Base-by-base conservation (phyloP, 2,888 invertebrate genomes). In the Lamproptera curius region DNA sequence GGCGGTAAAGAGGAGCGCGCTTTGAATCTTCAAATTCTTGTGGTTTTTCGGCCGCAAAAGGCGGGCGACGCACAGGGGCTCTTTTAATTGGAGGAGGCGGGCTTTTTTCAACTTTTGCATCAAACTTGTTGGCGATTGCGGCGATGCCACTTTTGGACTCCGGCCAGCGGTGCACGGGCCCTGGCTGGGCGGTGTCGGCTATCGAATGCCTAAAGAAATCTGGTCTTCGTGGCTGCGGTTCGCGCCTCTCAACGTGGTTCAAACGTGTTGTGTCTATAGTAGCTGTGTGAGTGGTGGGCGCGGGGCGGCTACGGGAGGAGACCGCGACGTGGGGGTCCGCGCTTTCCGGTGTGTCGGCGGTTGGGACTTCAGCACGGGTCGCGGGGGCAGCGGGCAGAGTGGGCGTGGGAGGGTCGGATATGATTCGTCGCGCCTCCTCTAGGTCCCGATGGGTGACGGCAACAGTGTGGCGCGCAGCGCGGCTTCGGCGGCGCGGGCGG, bases 381-480 rank as follows among this genome's bases (percentile, higher is more conserved):
- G 72, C 76, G 67, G 23, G 76, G 67, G 0, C 73, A 28, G 8
- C 58, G 88, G 42, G 83, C 74, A 51, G 89, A 84, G 16, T 50
- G 42, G 28, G 16, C 57, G 57, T 16, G 3, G 59, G 44, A 6
- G 56, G 47, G 5, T 73, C 63, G 72, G 94, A 93, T 57, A 95
- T 91, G 65, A 94, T 90, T 48, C 92, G 90, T 37, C 95, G 88
- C 0, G 96, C 96, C 61, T 93, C 91, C 1, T 92, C 94, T 16
- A 96, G 76, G 65, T 96, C 96, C 68, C 94, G 95, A 36, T 91
- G 90, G 31, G 94, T 94, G 13, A 96, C 95, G 38, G 94, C 95
- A 15, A 96, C 94, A 0, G 96, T 96, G 73, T 96, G 95, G 0
- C 96, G 82, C 38, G 90, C 90, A 52, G 91, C 90, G 20, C 93